phyloP scores from a whole-genome alignment of 2,113 vertebrate genomes.

The Halcyon malimbica region DNA sequence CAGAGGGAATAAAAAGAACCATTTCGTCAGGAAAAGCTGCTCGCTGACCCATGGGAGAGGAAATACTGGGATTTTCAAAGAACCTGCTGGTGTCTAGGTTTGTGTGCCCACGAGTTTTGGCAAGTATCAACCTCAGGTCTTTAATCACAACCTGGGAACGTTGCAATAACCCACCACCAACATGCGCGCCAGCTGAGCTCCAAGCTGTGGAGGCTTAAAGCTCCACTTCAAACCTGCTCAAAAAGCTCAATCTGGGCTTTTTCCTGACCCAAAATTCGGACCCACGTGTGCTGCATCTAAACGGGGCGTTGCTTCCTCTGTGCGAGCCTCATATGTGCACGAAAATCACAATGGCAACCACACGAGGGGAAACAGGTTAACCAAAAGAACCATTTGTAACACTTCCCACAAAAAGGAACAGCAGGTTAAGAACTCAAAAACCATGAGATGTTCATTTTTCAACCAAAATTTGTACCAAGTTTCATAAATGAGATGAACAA shows the following conservation, averaged over 20 bases:
- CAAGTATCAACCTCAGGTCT: not conserved
- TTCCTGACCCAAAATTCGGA: not conserved
- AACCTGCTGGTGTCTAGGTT: not conserved
- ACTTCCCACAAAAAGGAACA: constrained; percentile 11
- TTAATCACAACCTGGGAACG: not conserved
- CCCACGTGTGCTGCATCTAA: fast-evolving
- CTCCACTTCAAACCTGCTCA: not conserved
- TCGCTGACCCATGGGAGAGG: not conserved
- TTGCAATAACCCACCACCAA: not conserved
- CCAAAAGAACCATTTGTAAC: not conserved
- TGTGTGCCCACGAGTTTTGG: fast-evolving
- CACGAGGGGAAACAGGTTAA: not conserved
- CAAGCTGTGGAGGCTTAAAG: not conserved
- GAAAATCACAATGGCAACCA: not conserved
- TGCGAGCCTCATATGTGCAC: not conserved
- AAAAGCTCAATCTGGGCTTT: not conserved
- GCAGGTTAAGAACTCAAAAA: constrained; percentile 12
- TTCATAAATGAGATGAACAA: not conserved
- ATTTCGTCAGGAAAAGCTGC: not conserved
- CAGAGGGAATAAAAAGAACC: not conserved
- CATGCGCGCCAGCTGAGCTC: not conserved
- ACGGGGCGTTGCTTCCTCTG: not conserved
- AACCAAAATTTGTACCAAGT: constrained; percentile 32
- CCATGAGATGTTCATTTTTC: constrained; percentile 7
- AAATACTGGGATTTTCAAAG: not conserved